These are phyloP conservation scores for Dolichoris vasculosae DNA, from an alignment of 1,140 invertebrate species.

Conservation along the genomic window DNA sequence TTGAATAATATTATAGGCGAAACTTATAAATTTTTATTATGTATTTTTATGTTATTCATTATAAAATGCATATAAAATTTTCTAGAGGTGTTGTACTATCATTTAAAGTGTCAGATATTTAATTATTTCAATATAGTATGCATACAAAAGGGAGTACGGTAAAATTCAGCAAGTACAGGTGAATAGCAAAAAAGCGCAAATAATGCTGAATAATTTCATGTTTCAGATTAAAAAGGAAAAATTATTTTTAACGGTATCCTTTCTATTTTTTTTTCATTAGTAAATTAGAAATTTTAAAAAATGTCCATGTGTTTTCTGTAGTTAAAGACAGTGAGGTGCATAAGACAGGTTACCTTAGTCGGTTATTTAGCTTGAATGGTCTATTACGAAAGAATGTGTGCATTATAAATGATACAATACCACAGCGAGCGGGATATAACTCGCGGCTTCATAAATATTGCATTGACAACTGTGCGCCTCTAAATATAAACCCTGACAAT, in stretches of 20 bases:
- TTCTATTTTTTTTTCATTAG: conserved; percentile 25
- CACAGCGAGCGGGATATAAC: not conserved
- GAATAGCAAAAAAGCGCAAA: not conserved
- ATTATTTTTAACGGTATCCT: not conserved
- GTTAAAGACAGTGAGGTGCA: conserved; percentile 27
- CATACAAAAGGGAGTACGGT: not conserved
- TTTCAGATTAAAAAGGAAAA: not conserved
- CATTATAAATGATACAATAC: conserved; percentile 42
- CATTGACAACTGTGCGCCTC: conserved; percentile 46
- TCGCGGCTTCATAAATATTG: conserved; percentile 48
- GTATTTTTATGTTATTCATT: no score
- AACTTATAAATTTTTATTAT: no score
- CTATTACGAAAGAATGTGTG: conserved; percentile 48
- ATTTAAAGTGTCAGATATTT: not conserved
- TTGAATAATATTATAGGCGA: no score
- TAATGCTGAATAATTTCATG: conserved; percentile 25
- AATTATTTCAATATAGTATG: not conserved
- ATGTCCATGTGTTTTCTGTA: conserved; percentile 16
- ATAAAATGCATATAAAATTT: no score
- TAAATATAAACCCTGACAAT: conserved; percentile 35
- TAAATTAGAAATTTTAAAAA: conserved; percentile 43
- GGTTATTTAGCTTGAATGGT: conserved; percentile 49
- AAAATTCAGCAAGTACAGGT: conserved; percentile 18
- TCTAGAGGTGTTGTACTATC: no score
- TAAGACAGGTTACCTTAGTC: conserved; percentile 46